Evolutionary conservation across 2,888 invertebrate genomes (phyloP).

Genomic region (Sisyra terminalis): DNA sequence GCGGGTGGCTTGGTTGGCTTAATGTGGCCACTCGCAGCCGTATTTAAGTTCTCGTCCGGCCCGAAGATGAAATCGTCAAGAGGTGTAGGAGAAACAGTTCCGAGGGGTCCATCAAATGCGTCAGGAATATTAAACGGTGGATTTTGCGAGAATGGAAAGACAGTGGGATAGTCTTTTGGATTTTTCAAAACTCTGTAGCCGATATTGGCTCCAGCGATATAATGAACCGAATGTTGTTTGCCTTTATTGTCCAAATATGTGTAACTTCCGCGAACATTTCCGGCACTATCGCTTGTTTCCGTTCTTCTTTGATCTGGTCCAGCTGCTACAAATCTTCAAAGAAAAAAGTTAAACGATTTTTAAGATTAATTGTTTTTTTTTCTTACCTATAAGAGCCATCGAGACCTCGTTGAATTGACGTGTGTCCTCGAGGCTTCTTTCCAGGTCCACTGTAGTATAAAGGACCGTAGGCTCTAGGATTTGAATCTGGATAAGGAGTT

Average conservation of each 20-base stretch:
- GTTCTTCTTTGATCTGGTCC: constrained; percentile 62
- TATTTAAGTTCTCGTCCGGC: constrained; percentile 29
- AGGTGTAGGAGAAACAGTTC: not conserved
- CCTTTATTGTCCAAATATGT: constrained; percentile 66
- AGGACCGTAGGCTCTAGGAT: constrained; percentile 41
- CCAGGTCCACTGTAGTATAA: constrained; percentile 48
- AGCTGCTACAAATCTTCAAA: constrained; percentile 47
- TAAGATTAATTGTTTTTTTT: not conserved
- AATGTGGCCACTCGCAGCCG: constrained; percentile 39
- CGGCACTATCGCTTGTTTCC: constrained; percentile 53
- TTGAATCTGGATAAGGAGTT: constrained; percentile 48
- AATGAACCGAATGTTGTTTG: constrained; percentile 57
- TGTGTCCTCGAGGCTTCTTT: constrained; percentile 46
- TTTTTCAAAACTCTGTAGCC: constrained; percentile 60
- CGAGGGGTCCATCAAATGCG: constrained; percentile 11
- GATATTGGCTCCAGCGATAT: constrained; percentile 63
- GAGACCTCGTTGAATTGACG: constrained; percentile 52
- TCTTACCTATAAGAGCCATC: constrained; percentile 52
- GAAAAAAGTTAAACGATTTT: not conserved
- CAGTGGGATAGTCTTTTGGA: constrained; percentile 46
- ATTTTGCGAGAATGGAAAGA: constrained; percentile 28
- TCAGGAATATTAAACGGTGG: constrained; percentile 13
- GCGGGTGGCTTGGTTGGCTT: constrained; percentile 28
- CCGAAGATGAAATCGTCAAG: constrained; percentile 20
- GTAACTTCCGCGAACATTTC: constrained; percentile 59